A percentile compares a stretch with the other conserved stretches of the same genome.
Evolutionary conservation across 1,140 invertebrate species (phyloP).

Genomic region (Drosophila lacteicornis): DNA sequence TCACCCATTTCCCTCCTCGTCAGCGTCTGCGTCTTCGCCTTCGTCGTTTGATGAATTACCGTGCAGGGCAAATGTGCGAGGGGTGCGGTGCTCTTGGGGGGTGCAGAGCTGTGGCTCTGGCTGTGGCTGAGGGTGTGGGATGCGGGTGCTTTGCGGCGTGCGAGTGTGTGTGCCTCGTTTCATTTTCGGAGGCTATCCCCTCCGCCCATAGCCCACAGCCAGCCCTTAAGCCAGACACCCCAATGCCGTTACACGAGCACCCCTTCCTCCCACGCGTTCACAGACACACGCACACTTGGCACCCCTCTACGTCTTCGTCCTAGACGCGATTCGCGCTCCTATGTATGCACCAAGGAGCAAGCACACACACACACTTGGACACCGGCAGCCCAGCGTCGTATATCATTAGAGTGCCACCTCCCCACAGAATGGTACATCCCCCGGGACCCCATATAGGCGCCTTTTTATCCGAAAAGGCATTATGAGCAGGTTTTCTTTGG

Average conservation of each 20-base stretch:
- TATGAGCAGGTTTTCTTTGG: constrained; percentile 75
- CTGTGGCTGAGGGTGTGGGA: neutral
- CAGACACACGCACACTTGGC: constrained; percentile 43
- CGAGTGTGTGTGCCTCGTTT: constrained; percentile 55
- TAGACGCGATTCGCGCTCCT: constrained; percentile 62
- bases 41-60: constrained; percentile 83
- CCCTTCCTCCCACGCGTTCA: constrained; percentile 10
- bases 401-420: constrained; percentile 65
- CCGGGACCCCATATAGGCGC: constrained; percentile 40
- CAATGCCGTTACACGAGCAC: constrained; percentile 34
- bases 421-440: constrained; percentile 7
- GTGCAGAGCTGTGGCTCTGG: constrained; percentile 17
- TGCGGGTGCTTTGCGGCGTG: constrained; percentile 11
- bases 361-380: constrained; percentile 11
- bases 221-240: constrained; percentile 56
- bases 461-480: constrained; percentile 68
- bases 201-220: constrained; percentile 9
- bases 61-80: constrained; percentile 73
- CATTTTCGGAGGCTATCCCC: constrained; percentile 65
- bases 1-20: constrained; percentile 16
- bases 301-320: constrained; percentile 14
- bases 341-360: constrained; percentile 54
- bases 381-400: constrained; percentile 48
- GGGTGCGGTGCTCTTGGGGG: constrained; percentile 49
- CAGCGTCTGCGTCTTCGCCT: constrained; percentile 52